Evolutionary conservation across 2,113 vertebrate species (phyloP), one percentile per base, ranked within the genome.

Genomic region (Burhinus oedicnemus): DNA sequence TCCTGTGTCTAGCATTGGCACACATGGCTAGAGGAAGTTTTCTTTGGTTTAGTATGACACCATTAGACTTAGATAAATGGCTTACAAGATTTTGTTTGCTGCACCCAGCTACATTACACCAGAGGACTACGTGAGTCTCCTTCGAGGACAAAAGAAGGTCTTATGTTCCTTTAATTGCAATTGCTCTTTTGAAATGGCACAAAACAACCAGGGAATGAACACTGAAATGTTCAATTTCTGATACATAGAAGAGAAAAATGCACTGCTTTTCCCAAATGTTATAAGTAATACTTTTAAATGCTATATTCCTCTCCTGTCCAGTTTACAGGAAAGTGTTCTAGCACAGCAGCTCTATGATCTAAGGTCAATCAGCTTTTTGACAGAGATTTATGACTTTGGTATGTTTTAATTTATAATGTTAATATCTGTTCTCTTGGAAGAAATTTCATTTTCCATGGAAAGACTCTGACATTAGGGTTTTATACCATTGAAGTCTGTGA

Each of bases 141-240:
- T 87, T 23, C 0, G 3, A 94, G 87, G 87, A 96, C 61, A 65
- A 79, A 89, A 91, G 78, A 70, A 71, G 47, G 87, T 89, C 32
- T 22, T 55, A 15, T 57, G 34, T 71, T 90, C 26, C 18, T 95
- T 85, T 96, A 91, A 93, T 94, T 96, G 65, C 45, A 95, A 65
- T 40, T 77, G n/a, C 47, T 87, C 45, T 87, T 81, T 72, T 55
- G 47, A 80, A 85, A 85, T 40, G 49, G 49, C 25, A 85, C n/a
- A 34, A 76, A 69, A 2, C 38, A 91, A 64, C 12, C 17, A 88
- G 62, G 58, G 83, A 83, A 87, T 10, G 25, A 94, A 85, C 26
- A 57, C 6, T 51, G 52, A 69, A 76, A 71, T 85, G 26, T 75
- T 91, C 44, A 5, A 4, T 92, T 93, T 87, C 57, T 62, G 20